Evolutionary conservation across 2,113 vertebrate genomes (phyloP).

Genomic region (Hylia prasina): DNA sequence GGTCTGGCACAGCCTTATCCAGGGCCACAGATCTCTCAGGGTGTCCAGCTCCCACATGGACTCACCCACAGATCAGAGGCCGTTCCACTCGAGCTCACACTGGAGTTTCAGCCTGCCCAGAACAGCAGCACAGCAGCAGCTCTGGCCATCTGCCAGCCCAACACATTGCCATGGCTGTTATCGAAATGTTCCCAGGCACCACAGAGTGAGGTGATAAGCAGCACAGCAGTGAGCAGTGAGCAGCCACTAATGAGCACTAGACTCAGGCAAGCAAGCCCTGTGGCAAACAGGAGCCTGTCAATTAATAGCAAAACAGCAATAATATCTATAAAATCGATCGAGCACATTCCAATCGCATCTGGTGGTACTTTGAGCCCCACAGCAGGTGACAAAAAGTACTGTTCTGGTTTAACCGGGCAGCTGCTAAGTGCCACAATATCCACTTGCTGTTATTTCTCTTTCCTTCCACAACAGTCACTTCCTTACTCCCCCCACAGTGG

Average conservation of each 20-base stretch:
- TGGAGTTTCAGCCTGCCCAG: neutral
- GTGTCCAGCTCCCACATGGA: neutral
- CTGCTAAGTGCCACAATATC: neutral
- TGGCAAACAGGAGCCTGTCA: neutral
- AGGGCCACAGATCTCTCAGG: neutral
- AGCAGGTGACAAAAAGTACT: neutral
- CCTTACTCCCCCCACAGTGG: neutral
- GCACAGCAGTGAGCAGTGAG: neutral
- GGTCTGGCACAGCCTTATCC: neutral
- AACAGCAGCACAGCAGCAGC: neutral
- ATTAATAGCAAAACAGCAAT: neutral
- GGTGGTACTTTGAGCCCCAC: neutral
- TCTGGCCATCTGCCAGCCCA: neutral
- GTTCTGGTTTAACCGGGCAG: neutral
- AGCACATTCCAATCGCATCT: neutral
- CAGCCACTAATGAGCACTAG: neutral
- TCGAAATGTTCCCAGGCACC: neutral
- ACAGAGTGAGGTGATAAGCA: neutral
- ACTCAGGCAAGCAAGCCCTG: neutral
- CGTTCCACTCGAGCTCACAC: fast-evolving
- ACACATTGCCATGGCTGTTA: neutral
- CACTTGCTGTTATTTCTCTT: neutral
- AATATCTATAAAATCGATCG: neutral
- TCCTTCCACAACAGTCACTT: neutral
- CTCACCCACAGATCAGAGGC: neutral